These are phyloP conservation scores for Diuraphis noxia DNA, from an alignment of 1,140 invertebrate genomes.

Conservation along the genomic window DNA sequence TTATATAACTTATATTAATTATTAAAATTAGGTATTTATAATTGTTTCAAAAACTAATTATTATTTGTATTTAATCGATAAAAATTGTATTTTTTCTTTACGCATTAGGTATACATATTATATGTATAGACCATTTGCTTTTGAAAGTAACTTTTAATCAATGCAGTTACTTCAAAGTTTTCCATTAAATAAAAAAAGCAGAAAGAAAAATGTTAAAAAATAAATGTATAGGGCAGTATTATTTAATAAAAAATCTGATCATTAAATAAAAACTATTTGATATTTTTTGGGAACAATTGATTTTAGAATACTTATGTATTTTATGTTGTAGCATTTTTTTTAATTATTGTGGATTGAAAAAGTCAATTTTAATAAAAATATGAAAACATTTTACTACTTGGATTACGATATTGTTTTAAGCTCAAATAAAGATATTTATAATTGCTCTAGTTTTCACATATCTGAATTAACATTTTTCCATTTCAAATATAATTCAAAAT, in stretches of 20 bases:
- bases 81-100: neutral
- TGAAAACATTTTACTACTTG: neutral
- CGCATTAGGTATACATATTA: neutral
- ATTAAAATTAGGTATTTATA: too few relatives aligned
- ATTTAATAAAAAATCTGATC: neutral
- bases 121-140: neutral
- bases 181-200: neutral
- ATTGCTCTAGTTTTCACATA: neutral
- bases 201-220: neutral
- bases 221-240: neutral
- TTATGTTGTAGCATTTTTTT: neutral
- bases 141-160: neutral
- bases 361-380: neutral
- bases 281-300: neutral
- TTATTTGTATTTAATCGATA: neutral
- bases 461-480: neutral
- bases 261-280: neutral
- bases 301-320: neutral
- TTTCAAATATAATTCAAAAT: neutral
- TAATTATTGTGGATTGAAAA: neutral
- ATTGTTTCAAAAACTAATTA: neutral
- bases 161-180: neutral
- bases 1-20: too few relatives aligned
- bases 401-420: neutral
- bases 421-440: neutral